Base-by-base conservation (phyloP, 2,888 invertebrate genomes). In the Scaeva pyrastri region DNA sequence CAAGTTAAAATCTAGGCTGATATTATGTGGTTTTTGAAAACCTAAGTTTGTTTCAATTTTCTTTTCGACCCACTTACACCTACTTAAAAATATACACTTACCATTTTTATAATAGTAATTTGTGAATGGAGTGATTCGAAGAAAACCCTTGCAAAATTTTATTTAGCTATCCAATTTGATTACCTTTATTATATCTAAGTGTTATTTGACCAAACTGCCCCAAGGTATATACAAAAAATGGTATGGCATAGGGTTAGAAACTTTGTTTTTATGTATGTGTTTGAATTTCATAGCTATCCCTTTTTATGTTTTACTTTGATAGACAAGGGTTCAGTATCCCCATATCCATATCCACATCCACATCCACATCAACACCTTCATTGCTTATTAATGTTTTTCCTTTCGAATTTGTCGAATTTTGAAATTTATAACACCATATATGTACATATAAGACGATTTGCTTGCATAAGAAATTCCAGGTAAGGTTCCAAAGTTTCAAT, bases 361-460 rank as follows among this genome's bases (percentile, higher is more conserved):
- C 5, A 64, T 64, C 26, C 5, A 43, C 41, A 43, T 43, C 62
- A 43, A 64, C 64, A 64, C 64, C 64, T 64, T 48, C 64, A 45
- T 64, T 64, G 19, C 16, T 45, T 64, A 64, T 64, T 64, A 45
- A 64, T 64, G 23, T 45, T 45, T 31, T 64, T 19, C 2, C 14
- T 26, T n/a, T 26, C 7, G 31, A 36, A 58, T 58, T 19, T 58
- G 16, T 39, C 12, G 58, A 31, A 31, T 64, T 64, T 41, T 64
- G 16, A 31, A 64, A 45, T 48, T 64, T 45, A 62, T 64, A 26
- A 43, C 45, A 64, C 45, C 16, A 26, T 19, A 62, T 23, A 16
- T 55, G 8, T 2, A 36, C 6, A 16, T 31, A 11, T 36, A 39
- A 58, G 19, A 36, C 36, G 39, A 58, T 58, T 58, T 58, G 1